These are phyloP conservation scores for Euzophera pinguis DNA, from an alignment of 2,888 invertebrate species.

Conservation along the genomic window DNA sequence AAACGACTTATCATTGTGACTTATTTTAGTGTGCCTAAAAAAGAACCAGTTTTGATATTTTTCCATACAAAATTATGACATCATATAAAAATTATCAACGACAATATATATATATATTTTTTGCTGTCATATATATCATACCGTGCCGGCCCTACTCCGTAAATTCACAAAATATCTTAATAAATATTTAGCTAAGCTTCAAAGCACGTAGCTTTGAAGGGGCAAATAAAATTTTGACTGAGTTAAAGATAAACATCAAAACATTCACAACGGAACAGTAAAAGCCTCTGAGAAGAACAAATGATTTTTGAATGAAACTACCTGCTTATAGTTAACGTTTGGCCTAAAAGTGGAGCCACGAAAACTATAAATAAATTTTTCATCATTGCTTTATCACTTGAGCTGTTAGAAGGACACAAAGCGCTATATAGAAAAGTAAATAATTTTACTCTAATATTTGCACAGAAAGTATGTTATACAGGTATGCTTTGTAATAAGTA, in stretches of 20 bases:
- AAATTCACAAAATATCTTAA: constrained; percentile 10
- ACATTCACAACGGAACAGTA: constrained; percentile 45
- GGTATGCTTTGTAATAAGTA: too few species aligned
- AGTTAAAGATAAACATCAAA: constrained; percentile 75
- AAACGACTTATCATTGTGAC: too few species aligned
- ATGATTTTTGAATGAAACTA: constrained; percentile 73
- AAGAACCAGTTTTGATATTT: too few species aligned
- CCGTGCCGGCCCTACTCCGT: not conserved
- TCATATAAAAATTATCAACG: too few species aligned
- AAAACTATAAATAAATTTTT: not conserved
- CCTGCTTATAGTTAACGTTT: constrained; percentile 69
- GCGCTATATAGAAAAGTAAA: too few species aligned
- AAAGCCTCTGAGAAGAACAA: constrained; percentile 58
- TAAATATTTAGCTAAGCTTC: constrained; percentile 21
- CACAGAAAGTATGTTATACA: too few species aligned
- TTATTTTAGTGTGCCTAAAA: too few species aligned
- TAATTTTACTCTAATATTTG: too few species aligned
- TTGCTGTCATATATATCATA: not conserved
- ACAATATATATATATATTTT: too few species aligned
- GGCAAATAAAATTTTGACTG: constrained; percentile 69
- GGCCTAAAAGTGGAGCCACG: constrained; percentile 43
- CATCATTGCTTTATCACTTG: too few species aligned
- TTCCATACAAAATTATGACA: too few species aligned
- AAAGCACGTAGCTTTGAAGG: constrained; percentile 33
- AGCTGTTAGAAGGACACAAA: too few species aligned